Conservation (phyloP, 2,797 vertebrate species). For the Todus mexicanus region DNA sequence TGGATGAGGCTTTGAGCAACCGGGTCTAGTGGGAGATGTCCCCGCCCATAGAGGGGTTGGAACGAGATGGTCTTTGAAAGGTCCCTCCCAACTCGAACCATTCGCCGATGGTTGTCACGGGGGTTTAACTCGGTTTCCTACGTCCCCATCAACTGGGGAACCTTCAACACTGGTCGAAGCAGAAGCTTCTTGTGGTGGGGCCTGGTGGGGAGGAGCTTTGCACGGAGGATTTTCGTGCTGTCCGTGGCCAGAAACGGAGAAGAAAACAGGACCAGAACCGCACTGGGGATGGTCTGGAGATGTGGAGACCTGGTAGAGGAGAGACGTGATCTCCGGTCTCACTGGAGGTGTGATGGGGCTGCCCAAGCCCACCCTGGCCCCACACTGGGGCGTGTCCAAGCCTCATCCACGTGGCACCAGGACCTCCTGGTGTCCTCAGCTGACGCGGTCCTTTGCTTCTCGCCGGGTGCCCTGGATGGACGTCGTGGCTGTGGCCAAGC, state of each 20-base stretch:
- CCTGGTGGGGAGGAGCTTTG: background rate
- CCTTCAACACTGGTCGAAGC: background rate
- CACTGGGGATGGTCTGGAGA: background rate
- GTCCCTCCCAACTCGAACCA: background rate
- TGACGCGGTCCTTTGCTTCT: background rate
- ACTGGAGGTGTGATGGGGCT: background rate
- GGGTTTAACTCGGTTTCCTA: background rate
- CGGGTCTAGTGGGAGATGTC: fast-evolving
- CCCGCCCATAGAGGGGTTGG: fast-evolving
- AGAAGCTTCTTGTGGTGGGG: background rate
- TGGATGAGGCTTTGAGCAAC: background rate
- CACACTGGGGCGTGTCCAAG: fast-evolving
- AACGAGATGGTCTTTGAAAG: background rate
- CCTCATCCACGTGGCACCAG: background rate
- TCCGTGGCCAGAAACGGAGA: background rate
- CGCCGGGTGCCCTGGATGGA: background rate
- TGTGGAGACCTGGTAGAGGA: background rate
- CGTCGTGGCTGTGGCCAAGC: background rate
- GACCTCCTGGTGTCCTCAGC: background rate
- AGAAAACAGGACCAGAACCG: background rate
- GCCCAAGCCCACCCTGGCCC: background rate
- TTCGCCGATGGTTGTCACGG: background rate
- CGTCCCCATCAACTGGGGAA: background rate
- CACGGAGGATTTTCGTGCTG: background rate
- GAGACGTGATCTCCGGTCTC: too few species aligned